Conservation (phyloP, 2,888 invertebrate species). For the Brenthis ino region DNA sequence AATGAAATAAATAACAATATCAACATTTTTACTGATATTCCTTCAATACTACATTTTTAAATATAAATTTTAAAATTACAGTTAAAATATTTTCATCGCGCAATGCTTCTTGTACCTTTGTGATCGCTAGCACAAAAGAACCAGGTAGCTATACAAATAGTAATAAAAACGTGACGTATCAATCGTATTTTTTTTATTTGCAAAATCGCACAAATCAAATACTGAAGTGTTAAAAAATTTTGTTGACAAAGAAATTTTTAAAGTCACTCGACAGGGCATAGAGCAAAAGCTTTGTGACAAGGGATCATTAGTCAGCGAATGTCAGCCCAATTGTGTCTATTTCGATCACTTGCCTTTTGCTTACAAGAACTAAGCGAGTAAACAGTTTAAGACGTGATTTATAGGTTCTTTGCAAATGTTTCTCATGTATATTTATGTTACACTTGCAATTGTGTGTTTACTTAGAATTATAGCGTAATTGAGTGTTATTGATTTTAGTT, state of each 20-base stretch:
- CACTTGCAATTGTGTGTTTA: conserved; percentile 49
- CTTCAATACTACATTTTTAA: neutral
- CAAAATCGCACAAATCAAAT: conserved; percentile 79
- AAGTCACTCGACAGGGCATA: conserved; percentile 62
- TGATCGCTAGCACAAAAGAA: conserved; percentile 61
- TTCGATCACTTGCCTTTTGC: conserved; percentile 61
- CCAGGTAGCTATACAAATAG: conserved; percentile 79
- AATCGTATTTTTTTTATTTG: conserved; percentile 67
- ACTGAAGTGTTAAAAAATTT: conserved; percentile 79
- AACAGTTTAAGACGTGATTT: conserved; percentile 71
- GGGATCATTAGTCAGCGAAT: conserved; percentile 76
- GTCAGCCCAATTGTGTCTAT: conserved; percentile 65
- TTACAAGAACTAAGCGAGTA: conserved; percentile 72
- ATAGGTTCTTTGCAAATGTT: conserved; percentile 49
- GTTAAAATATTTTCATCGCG: conserved; percentile 22
- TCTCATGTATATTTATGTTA: conserved; percentile 53
- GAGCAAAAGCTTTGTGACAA: conserved; percentile 59
- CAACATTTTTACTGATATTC: neutral
- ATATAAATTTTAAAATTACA: neutral
- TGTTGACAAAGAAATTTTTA: conserved; percentile 66
- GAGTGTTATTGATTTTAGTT: neutral
- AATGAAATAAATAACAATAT: neutral
- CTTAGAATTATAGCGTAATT: neutral
- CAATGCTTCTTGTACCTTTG: conserved; percentile 52
- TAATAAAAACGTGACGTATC: conserved; percentile 78